Evolutionary conservation across 2,888 invertebrate species (phyloP), one percentile per base, ranked within the genome.

Genomic region (Aphidoletes aphidimyza): DNA sequence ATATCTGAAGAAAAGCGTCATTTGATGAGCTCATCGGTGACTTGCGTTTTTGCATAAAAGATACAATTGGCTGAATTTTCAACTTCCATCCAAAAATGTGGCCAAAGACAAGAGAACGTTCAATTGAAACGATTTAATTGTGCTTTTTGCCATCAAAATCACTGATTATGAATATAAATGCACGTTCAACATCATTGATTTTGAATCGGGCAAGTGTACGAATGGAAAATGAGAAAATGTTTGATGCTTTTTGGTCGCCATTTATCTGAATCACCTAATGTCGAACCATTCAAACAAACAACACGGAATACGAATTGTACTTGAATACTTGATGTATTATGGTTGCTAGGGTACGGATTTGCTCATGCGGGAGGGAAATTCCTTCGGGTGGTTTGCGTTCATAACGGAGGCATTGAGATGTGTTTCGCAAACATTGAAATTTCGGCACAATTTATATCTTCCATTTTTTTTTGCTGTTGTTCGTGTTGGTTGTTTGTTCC

Each of bases 281-380:
- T 47, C 19, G 2, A 47, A 54, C 30, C 69, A 69, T 69, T 69
- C 30, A 34, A 34, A 69, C 30, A 30, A 69, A 30, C 69, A 69
- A 69, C 69, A 69, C 34, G 0, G 34, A 0, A 69, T 14, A 69
- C 69, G 34, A 69, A 69, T n/a, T n/a, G n/a, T n/a, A n/a, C n/a
- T n/a, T n/a, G n/a, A 69, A 69, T 30, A 17, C 34, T 30, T 3
- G 30, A 30, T 30, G 69, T 69, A 30, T 9, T 3, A 69, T 17
- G 69, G 69, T 69, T 69, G 34, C 69, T 69, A 69, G 69, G 30
- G 69, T 30, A 69, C 34, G 69, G 9, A 69, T 19, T 69, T 14
- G 34, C 17, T 69, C 69, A 69, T 69, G 69, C 69, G 34, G 69
- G 69, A 69, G n/a, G n/a, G n/a, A n/a, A n/a, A 69, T 30, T 69